Evolutionary conservation across 2,113 vertebrate species (phyloP), one percentile per base, ranked within the genome.

Genomic region (Atlantisia rogersi): DNA sequence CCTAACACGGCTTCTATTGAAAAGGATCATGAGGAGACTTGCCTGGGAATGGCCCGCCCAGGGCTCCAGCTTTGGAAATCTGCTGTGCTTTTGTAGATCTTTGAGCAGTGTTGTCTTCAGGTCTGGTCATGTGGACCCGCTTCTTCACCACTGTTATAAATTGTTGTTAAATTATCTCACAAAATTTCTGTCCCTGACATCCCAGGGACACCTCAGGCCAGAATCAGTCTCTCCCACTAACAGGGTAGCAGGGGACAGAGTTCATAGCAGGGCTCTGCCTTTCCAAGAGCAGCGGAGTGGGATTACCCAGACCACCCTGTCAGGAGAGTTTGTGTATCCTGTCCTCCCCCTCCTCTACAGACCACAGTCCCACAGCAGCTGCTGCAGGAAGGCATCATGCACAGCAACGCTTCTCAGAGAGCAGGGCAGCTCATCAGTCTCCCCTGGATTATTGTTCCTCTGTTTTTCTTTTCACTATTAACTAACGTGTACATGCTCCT

Each of bases 341-440:
- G 7, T n/a, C 26, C 44, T 77, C 0, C 0, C 5, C 12, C 13
- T 60, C 15, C 24, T 26, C 4, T 4, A 10, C 63, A 74, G 22
- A 11, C 11, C 64, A 2, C 13, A 10, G 74, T 39, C 50, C 70
- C 50, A n/a, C 48, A 69, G 78, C 42, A 64, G 74, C 75, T n/a
- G 67, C 82, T 67, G 58, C 8, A n/a, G 3, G 2, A 37, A 29
- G 58, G 56, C 1, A 2, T n/a, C 35, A 6, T 37, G n/a, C 50
- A 29, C 65, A 65, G 65, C 1, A n/a, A 9, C 1, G 21, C 60
- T 42, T 24, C 5, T 1, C 35, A 48, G 42, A 35, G 31, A 31
- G 11, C 76, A 69, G 32, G 35, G 58, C 60, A 29, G 15, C 62
- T 71, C 39, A 1, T 13, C 3, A 0, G 3, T 15, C 20, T n/a